Evolutionary conservation across 2,888 invertebrate genomes (phyloP).

Genomic region (Pristionchus japonicus): DNA sequence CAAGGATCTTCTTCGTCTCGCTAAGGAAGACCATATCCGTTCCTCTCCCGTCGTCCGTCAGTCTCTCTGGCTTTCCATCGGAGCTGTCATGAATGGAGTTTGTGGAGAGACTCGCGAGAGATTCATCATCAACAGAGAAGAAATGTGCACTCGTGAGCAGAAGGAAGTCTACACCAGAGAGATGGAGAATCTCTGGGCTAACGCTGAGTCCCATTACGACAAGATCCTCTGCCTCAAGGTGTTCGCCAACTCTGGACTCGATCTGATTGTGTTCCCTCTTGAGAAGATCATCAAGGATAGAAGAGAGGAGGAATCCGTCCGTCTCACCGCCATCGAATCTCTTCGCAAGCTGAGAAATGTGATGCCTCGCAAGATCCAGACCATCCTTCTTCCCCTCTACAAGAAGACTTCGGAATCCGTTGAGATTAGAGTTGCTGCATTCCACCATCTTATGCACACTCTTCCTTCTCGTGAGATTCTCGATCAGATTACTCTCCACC

Average conservation of each 20-base stretch:
- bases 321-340: constrained; percentile 68
- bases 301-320: constrained; percentile 58
- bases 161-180: constrained; percentile 60
- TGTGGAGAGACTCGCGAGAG: constrained; percentile 59
- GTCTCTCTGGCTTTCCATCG: constrained; percentile 64
- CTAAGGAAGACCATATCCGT: constrained; percentile 48
- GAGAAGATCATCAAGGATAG: constrained; percentile 70
- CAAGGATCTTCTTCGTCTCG: constrained; percentile 48
- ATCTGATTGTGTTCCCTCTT: constrained; percentile 62
- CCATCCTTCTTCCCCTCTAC: constrained; percentile 70
- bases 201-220: constrained; percentile 58
- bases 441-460: constrained; percentile 64
- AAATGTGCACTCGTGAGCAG: constrained; percentile 57
- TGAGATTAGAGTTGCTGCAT: constrained; percentile 66
- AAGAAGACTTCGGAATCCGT: constrained; percentile 61
- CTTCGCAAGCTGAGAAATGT: constrained; percentile 59
- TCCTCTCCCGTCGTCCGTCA: constrained; percentile 58
- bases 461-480: constrained; percentile 63
- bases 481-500: constrained; percentile 62
- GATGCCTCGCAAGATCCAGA: constrained; percentile 66
- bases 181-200: constrained; percentile 57
- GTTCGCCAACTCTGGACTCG: constrained; percentile 72
- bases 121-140: constrained; percentile 37
- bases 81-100: constrained; percentile 63
- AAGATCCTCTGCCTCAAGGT: constrained; percentile 70